Conservation (phyloP, 2,888 invertebrate genomes). For the Caenorhabditis uteleia region DNA sequence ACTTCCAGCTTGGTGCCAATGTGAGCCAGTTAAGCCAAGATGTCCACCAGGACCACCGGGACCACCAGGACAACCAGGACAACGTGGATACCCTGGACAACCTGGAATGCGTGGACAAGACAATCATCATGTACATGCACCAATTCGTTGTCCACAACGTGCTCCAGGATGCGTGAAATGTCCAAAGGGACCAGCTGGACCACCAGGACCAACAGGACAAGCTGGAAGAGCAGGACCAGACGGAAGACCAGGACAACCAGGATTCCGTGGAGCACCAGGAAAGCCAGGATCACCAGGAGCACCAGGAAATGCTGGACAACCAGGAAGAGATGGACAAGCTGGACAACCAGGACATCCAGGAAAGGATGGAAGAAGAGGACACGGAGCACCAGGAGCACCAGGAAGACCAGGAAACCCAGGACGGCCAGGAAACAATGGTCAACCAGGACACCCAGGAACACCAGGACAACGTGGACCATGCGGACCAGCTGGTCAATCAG, state of each 20-base stretch:
- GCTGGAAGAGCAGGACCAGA: slow-evolving; percentile 44
- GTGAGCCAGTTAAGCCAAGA: slow-evolving; percentile 55
- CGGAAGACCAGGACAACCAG: slow-evolving; percentile 44
- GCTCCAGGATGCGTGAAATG: slow-evolving; percentile 47
- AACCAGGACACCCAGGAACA: slow-evolving; percentile 37
- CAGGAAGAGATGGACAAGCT: slow-evolving; percentile 45
- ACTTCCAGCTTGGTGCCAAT: slow-evolving; percentile 57
- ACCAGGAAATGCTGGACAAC: slow-evolving; percentile 33
- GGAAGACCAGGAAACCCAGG: slow-evolving; percentile 41
- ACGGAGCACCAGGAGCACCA: slow-evolving; percentile 40
- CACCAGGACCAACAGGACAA: slow-evolving; percentile 34
- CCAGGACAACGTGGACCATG: slow-evolving; percentile 44
- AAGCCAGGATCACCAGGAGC: slow-evolving; percentile 37
- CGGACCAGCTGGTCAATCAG: slow-evolving; percentile 41
- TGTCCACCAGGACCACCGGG: slow-evolving; percentile 57
- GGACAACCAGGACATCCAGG: slow-evolving; percentile 51
- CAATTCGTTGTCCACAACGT: slow-evolving; percentile 47
- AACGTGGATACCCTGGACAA: slow-evolving; percentile 44
- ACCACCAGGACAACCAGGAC: slow-evolving; percentile 54
- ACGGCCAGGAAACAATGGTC: slow-evolving; percentile 40
- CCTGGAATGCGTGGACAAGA: slow-evolving; percentile 55
- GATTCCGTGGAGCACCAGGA: slow-evolving; percentile 32
- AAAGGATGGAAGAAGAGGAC: slow-evolving; percentile 36
- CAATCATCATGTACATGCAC: slow-evolving; percentile 46
- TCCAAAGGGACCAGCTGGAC: slow-evolving; percentile 41